Percentiles rank a stretch among this genome's conserved stretches.
These are phyloP conservation scores for Mesorhabditis sp. DNA, from an alignment of 2,888 invertebrate species.

Conservation along the genomic window DNA sequence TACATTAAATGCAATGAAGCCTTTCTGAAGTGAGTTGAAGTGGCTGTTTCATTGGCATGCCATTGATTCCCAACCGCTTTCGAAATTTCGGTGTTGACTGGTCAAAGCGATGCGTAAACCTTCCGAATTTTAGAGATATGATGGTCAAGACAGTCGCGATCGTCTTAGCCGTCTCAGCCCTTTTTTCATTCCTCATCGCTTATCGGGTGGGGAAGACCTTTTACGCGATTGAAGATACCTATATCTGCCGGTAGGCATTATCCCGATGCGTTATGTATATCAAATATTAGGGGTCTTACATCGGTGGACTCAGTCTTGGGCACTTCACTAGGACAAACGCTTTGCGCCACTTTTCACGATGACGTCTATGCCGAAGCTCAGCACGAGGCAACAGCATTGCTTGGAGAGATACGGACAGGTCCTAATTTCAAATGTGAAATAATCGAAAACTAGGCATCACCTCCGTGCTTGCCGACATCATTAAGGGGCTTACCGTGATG, in stretches of 20 bases:
- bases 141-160: background rate
- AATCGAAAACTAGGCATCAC: background rate
- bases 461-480: background rate
- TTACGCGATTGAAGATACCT: slow-evolving; percentile 4
- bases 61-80: too few species aligned
- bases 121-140: background rate
- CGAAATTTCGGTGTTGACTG: background rate
- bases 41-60: too few species aligned
- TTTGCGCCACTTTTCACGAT: slow-evolving; percentile 4
- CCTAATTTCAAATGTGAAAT: background rate
- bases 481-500: slow-evolving; percentile 4
- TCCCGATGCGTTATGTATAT: too few species aligned
- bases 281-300: background rate
- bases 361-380: background rate
- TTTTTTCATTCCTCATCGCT: background rate
- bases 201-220: slow-evolving; percentile 1
- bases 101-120: slow-evolving; percentile 1
- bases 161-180: background rate
- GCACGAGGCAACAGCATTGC: background rate
- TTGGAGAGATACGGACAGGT: background rate
- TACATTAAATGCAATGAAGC: too few species aligned
- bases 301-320: background rate
- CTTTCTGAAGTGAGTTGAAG: too few species aligned
- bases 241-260: slow-evolving; percentile 1
- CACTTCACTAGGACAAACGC: background rate